A percentile compares a stretch with the other conserved stretches of the same genome.
Conservation (phyloP, 2,888 invertebrate species). For the Protonemura montana region DNA sequence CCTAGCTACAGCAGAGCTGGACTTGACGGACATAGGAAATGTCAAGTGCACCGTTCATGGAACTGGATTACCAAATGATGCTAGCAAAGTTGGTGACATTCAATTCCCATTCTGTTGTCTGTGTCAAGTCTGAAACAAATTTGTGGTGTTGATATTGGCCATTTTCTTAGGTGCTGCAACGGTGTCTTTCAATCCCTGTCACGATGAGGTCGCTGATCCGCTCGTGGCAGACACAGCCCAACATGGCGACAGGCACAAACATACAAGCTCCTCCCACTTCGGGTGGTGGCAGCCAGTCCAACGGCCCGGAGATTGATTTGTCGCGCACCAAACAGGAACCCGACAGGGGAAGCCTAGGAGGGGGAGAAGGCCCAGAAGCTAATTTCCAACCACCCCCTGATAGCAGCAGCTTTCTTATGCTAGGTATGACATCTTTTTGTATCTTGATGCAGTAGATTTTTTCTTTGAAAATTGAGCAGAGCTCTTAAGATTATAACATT, state of each 20-base stretch:
- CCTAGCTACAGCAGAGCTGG: slow-evolving; percentile 91
- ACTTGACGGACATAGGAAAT: slow-evolving; percentile 80
- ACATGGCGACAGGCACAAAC: slow-evolving; percentile 55
- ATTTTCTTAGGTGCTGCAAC: slow-evolving; percentile 17
- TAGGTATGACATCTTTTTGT: neutral
- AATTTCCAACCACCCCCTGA: slow-evolving; percentile 28
- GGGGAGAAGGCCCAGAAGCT: neutral
- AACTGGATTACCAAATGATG: slow-evolving; percentile 57
- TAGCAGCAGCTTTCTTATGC: slow-evolving; percentile 27
- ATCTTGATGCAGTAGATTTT: neutral
- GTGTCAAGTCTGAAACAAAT: too few species aligned
- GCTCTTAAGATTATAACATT: neutral
- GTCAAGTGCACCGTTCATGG: slow-evolving; percentile 81
- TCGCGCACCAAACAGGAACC: slow-evolving; percentile 47
- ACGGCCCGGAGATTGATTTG: slow-evolving; percentile 50
- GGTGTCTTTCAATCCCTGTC: slow-evolving; percentile 90
- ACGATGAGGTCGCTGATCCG: slow-evolving; percentile 88
- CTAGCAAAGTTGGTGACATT: slow-evolving; percentile 65
- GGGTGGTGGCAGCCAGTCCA: slow-evolving; percentile 68
- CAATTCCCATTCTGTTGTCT: too few species aligned
- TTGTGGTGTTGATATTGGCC: too few species aligned
- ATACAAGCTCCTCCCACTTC: slow-evolving; percentile 68
- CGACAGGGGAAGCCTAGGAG: slow-evolving; percentile 28
- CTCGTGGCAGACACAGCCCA: slow-evolving; percentile 80
- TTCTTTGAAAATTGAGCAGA: too few species aligned